Conservation (phyloP, 1,140 invertebrate genomes). For the Leptinotarsa texana region DNA sequence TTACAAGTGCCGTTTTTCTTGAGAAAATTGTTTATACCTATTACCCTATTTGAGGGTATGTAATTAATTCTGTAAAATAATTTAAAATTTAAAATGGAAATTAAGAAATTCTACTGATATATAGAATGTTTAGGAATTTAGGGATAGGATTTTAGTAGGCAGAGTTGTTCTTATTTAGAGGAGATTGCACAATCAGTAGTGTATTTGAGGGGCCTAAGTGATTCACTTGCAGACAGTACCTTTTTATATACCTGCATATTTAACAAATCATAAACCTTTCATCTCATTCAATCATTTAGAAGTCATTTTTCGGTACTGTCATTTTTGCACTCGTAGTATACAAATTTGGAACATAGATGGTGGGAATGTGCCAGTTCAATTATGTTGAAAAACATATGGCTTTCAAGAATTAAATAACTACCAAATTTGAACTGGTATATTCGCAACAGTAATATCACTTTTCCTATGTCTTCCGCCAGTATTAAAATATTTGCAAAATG, state of each 20-base stretch:
- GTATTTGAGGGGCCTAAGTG: conserved; percentile 49
- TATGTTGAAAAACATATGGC: background rate
- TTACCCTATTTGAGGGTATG: conserved; percentile 32
- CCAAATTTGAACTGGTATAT: background rate
- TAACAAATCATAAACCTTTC: background rate
- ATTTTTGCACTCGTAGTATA: background rate
- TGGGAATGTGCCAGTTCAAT: background rate
- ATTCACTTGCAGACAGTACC: conserved; percentile 20
- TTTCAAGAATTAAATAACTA: background rate
- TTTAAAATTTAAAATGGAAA: conserved; percentile 21
- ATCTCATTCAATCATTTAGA: background rate
- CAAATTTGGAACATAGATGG: background rate
- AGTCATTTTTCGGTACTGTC: background rate
- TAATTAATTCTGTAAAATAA: conserved; percentile 35
- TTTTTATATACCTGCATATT: conserved; percentile 23
- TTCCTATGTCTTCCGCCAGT: background rate
- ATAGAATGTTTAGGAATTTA: conserved; percentile 16
- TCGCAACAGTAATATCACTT: background rate
- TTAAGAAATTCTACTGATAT: conserved; percentile 26
- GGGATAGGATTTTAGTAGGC: conserved; percentile 7
- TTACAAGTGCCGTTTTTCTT: conserved; percentile 36
- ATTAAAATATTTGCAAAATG: background rate
- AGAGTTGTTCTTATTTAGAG: conserved; percentile 24
- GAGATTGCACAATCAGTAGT: conserved; percentile 53
- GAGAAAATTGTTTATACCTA: conserved; percentile 43